Evolutionary conservation across 2,113 vertebrate genomes (phyloP).

Genomic region (Empidonax alnorum): DNA sequence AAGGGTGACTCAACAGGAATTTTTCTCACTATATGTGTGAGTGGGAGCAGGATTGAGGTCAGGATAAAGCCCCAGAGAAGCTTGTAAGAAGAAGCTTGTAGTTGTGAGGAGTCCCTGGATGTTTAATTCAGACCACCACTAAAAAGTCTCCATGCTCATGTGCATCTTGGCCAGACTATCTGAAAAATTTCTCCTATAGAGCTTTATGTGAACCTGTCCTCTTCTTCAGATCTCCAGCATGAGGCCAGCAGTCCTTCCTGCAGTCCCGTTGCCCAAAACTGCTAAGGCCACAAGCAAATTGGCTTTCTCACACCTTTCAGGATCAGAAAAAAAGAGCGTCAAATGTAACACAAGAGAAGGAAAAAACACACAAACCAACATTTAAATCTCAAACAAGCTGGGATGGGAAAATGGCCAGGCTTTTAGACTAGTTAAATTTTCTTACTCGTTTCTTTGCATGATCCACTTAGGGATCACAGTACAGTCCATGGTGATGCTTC

Average conservation of each 20-base stretch:
- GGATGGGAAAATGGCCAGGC: not conserved
- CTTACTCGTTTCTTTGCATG: not conserved
- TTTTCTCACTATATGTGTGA: not conserved
- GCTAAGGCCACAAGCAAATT: not conserved
- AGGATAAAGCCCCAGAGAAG: not conserved
- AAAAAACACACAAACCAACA: not conserved
- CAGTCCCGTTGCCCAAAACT: not conserved
- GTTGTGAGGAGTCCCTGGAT: not conserved
- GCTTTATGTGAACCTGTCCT: accelerated
- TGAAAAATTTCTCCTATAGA: not conserved
- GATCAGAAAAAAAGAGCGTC: not conserved
- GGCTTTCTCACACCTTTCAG: accelerated
- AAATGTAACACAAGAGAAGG: not conserved
- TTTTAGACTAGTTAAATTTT: not conserved
- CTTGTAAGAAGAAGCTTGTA: not conserved
- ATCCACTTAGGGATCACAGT: not conserved
- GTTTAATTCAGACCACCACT: not conserved
- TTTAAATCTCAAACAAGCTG: not conserved
- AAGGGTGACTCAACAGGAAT: not conserved
- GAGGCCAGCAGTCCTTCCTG: not conserved
- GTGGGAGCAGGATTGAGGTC: not conserved
- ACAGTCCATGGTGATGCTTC: not conserved
- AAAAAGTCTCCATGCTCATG: not conserved
- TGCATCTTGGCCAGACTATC: not conserved
- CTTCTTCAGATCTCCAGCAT: not conserved